A percentile compares a stretch with the other conserved stretches of the same genome.
These are phyloP conservation scores for Dicrurus megarhynchus DNA, from an alignment of 2,113 vertebrate species.

Conservation along the genomic window DNA sequence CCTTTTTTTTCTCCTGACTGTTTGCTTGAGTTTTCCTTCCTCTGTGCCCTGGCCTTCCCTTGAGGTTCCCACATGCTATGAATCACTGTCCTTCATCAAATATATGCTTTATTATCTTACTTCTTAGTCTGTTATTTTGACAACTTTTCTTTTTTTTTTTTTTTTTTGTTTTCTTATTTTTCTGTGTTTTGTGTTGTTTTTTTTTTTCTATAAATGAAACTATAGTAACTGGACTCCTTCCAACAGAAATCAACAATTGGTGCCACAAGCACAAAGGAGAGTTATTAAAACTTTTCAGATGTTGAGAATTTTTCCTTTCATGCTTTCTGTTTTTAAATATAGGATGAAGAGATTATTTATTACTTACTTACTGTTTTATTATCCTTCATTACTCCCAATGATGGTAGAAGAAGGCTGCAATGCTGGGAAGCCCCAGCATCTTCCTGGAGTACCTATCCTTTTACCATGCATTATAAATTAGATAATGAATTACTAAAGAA, in stretches of 20 bases:
- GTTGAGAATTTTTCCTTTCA: not conserved
- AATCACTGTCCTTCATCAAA: not conserved
- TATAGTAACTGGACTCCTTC: not conserved
- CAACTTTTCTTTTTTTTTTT: not conserved
- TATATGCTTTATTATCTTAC: not conserved
- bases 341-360: constrained; percentile 25
- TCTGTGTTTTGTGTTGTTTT: not conserved
- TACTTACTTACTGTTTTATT: constrained; percentile 60
- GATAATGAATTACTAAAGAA: constrained; percentile 64
- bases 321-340: constrained; percentile 11
- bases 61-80: not conserved
- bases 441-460: constrained; percentile 60
- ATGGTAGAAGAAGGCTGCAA: not conserved
- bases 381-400: not conserved
- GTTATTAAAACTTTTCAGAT: not conserved
- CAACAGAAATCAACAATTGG: not conserved
- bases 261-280: not conserved
- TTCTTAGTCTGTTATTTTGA: not conserved
- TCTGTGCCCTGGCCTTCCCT: not conserved
- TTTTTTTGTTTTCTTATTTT: fast-evolving
- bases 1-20: not conserved
- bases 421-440: constrained; percentile 51
- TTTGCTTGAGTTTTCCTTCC: not conserved
- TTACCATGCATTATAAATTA: constrained; percentile 69
- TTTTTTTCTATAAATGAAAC: not conserved